Conservation (phyloP, 2,113 vertebrate genomes). For the Hemicordylus capensis region DNA sequence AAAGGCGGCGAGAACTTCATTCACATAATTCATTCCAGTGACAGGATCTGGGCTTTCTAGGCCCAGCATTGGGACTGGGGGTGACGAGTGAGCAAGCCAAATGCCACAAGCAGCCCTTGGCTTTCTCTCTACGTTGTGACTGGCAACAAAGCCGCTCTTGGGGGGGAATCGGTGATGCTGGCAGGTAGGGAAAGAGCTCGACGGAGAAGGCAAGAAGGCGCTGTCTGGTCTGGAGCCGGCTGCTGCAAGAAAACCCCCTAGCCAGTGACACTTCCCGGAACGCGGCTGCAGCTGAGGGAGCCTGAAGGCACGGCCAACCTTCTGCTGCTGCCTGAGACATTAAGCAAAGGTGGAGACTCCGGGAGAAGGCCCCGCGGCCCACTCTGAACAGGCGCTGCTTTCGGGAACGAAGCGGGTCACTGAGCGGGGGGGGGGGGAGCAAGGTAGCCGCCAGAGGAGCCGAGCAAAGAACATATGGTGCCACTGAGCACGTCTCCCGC, state of each 20-base stretch:
- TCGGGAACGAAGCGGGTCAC: neutral
- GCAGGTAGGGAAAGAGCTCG: neutral
- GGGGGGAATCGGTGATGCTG: neutral
- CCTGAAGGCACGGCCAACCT: neutral
- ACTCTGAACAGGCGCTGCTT: neutral
- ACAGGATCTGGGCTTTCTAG: neutral
- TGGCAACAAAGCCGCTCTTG: neutral
- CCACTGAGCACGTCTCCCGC: neutral
- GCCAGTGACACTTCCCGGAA: neutral
- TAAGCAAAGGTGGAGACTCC: neutral
- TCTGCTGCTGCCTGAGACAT: neutral
- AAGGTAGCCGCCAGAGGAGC: no score
- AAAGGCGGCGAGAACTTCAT: neutral
- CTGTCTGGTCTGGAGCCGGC: neutral
- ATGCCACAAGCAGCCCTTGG: neutral
- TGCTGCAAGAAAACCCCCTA: no score
- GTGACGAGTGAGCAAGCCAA: no score
- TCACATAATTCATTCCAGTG: neutral
- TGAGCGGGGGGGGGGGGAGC: neutral
- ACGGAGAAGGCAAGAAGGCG: no score
- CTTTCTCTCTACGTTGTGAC: no score
- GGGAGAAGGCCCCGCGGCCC: neutral
- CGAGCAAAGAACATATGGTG: neutral
- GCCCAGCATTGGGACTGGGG: no score
- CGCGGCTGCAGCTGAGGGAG: neutral